Conservation (phyloP, 2,888 invertebrate genomes). For the Acrobasis consociella region DNA sequence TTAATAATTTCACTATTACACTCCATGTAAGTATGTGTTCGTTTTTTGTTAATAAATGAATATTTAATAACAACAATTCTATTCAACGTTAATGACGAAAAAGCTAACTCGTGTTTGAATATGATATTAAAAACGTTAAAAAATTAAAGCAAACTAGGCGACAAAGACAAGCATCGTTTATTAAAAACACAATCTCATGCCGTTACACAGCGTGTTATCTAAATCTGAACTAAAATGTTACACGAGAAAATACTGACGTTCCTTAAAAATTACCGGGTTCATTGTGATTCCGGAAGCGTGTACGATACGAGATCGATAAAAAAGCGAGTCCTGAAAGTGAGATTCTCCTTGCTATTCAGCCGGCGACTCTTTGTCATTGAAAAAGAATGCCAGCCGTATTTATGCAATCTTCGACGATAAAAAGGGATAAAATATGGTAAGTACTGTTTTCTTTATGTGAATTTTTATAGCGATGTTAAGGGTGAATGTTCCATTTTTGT, state of each 20-base stretch:
- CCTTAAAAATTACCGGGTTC: slow-evolving; percentile 52
- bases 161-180: too few relatives aligned
- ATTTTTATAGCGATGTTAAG: slow-evolving; percentile 19
- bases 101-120: too few relatives aligned
- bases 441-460: slow-evolving; percentile 29
- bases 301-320: slow-evolving; percentile 69
- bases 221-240: slow-evolving; percentile 1
- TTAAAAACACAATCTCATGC: neutral
- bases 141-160: too few relatives aligned
- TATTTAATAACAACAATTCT: too few relatives aligned
- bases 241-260: slow-evolving; percentile 4
- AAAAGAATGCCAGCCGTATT: slow-evolving; percentile 61
- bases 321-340: slow-evolving; percentile 61
- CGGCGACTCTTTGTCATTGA: slow-evolving; percentile 67
- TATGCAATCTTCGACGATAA: slow-evolving; percentile 61
- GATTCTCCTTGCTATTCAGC: slow-evolving; percentile 66
- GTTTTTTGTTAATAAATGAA: too few relatives aligned
- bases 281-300: slow-evolving; percentile 62
- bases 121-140: too few relatives aligned
- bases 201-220: neutral
- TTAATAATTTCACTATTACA: too few relatives aligned
- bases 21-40: too few relatives aligned
- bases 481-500: slow-evolving; percentile 12
- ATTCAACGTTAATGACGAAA: too few relatives aligned
- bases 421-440: slow-evolving; percentile 59